Base-by-base conservation (phyloP, 2,888 invertebrate species). In the Pseudolycoriella hygida region DNA sequence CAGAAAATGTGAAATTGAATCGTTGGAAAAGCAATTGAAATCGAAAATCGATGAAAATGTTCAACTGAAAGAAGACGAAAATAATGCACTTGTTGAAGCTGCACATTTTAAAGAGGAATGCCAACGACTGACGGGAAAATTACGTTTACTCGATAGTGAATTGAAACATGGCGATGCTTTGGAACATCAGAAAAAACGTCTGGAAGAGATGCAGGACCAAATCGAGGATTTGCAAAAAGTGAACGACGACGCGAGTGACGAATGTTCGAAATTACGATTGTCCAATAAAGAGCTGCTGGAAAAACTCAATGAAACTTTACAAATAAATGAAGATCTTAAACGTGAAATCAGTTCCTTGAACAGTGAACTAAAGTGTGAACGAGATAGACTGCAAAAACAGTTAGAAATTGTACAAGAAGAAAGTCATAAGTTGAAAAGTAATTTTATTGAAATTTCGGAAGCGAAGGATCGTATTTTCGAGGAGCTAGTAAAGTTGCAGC, bases 1-100 rank as follows among this genome's bases (percentile, higher is more conserved):
- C 2, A 71, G 71, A 50, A 60, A 68, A n/a, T 70, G 70, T 48
- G 68, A 72, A 51, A 68, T 71, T 34, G 64, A 62, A n/a, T 61
- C 61, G 38, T 52, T 71, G 18, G 66, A 69, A 47, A 61, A 64
- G 18, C 50, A 53, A 2, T 34, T 65, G 2, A 54, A 54, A 1
- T 55, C 55, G 3, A 60, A 58, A 38, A 54, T 56, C 25, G 46
- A 49, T 0, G 60, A 64, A 42, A 51, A 63, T 38, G 56, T 57
- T 11, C 46, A 43, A 3, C 46, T 61, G 2, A 60, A 57, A 40
- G 53, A 57, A 0, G 58, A 59, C 15, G 67, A 67, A 52, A 64
- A 64, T 46, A 56, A 55, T 43, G 54, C 58, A 17, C 39, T 39
- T 10, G 39, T 39, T 4, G 10, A 17, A 17, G 6, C 15, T 10